Percentiles rank a stretch among this genome's conserved stretches.
Conservation (phyloP, 2,888 invertebrate genomes). For the Sussaba pulchella region DNA sequence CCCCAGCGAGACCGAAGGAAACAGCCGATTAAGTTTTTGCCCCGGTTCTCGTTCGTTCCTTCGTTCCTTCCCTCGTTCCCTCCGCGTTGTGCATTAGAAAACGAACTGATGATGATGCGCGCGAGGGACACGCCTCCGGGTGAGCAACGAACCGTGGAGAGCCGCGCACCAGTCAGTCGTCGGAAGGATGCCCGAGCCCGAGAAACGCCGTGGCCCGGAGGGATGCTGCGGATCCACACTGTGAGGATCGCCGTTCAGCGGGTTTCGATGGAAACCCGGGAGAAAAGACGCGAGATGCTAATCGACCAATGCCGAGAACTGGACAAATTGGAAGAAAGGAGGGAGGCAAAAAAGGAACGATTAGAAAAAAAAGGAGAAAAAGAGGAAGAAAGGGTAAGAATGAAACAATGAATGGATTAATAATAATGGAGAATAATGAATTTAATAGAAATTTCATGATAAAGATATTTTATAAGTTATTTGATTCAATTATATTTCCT, state of each 20-base stretch:
- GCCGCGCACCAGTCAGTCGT: conserved; percentile 14
- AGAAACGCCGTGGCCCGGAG: neutral
- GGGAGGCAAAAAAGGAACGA: too few species aligned
- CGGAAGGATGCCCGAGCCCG: conserved; percentile 27
- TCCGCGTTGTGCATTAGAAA: conserved; percentile 77
- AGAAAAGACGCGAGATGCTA: conserved; percentile 6
- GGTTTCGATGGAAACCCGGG: conserved; percentile 21
- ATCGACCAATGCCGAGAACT: neutral
- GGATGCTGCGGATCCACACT: conserved; percentile 15
- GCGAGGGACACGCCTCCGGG: conserved; percentile 50
- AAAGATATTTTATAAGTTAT: too few species aligned
- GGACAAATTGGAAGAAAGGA: too few species aligned
- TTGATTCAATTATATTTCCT: too few species aligned
- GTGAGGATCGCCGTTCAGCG: neutral
- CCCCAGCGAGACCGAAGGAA: conserved; percentile 77
- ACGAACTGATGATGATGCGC: conserved; percentile 68
- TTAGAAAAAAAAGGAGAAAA: too few species aligned
- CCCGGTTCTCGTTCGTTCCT: conserved; percentile 38
- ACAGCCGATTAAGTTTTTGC: conserved; percentile 81
- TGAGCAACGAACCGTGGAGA: conserved; percentile 16
- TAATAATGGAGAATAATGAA: too few species aligned
- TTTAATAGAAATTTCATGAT: too few species aligned
- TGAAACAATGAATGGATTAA: too few species aligned
- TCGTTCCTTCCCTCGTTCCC: conserved; percentile 67
- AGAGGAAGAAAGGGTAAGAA: too few species aligned